Percentiles rank a stretch among this genome's conserved stretches.
These are phyloP conservation scores for Sycobia sp. DNA, from an alignment of 1,140 invertebrate species.

Conservation along the genomic window DNA sequence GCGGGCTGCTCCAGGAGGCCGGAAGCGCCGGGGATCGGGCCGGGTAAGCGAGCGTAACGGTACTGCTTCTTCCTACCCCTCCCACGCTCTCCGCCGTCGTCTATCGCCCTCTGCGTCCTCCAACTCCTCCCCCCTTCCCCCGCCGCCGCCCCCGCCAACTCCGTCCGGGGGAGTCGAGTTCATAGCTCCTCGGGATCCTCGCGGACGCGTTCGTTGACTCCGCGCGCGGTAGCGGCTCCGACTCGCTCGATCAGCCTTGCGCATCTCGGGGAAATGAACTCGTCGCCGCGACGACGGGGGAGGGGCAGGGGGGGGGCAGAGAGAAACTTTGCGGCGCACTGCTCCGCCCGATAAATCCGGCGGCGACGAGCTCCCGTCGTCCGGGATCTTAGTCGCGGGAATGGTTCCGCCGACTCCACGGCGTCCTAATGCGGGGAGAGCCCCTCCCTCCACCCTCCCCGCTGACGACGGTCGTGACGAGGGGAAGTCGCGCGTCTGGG, in stretches of 20 bases:
- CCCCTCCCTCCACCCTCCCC: too few relatives aligned
- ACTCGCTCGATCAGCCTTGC: conserved; percentile 31
- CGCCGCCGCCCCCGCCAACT: background rate
- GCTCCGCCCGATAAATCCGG: background rate
- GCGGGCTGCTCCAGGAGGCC: background rate
- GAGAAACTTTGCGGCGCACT: background rate
- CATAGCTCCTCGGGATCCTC: conserved; percentile 20
- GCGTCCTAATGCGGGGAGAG: background rate
- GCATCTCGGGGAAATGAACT: conserved; percentile 19
- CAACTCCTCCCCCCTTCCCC: too few relatives aligned
- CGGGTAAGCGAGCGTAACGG: conserved; percentile 5
- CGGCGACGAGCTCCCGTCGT: background rate
- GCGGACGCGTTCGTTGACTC: conserved; percentile 31
- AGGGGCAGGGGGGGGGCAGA: too few relatives aligned
- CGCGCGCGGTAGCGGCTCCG: background rate
- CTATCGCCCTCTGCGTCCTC: too few relatives aligned
- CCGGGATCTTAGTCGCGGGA: background rate
- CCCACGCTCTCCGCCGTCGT: background rate
- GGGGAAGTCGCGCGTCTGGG: too few relatives aligned
- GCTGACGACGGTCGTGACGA: too few relatives aligned
- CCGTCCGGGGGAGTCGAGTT: conserved; percentile 1
- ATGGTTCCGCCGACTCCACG: background rate
- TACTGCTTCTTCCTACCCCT: conserved; percentile 7
- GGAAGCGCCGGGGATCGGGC: background rate
- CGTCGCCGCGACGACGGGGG: too few relatives aligned